phyloP scores from a whole-genome alignment of 2,797 vertebrate species.

The Myotis planiceps region DNA sequence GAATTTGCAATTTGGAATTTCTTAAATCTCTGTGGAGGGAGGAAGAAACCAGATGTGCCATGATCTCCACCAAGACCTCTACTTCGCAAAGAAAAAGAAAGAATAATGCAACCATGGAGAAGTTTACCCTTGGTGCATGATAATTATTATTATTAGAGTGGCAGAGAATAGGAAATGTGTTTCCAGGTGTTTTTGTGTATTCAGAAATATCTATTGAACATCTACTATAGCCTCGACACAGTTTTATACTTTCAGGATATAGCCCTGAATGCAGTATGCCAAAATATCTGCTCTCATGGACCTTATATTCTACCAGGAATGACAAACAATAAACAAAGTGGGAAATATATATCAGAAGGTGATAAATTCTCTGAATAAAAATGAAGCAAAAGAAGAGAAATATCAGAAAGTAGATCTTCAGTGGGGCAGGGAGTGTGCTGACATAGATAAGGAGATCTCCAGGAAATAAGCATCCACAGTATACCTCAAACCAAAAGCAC shows the following conservation, averaged over 20 bases:
- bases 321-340: neutral
- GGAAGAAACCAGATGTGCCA: neutral
- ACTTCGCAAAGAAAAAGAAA: neutral
- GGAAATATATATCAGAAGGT: neutral
- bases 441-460: neutral
- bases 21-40: neutral
- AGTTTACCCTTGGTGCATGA: neutral
- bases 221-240: neutral
- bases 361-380: constrained; percentile 22
- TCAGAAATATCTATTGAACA: neutral
- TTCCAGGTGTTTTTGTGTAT: constrained; percentile 17
- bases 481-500: neutral
- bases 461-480: neutral
- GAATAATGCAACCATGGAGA: neutral
- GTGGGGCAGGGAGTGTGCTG: neutral
- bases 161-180: neutral
- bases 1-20: neutral
- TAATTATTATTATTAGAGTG: neutral
- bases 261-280: neutral
- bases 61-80: neutral
- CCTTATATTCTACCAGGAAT: neutral
- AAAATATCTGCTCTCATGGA: neutral
- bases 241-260: neutral
- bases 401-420: neutral
- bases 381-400: neutral